A percentile compares a stretch with the other conserved stretches of the same genome.
These are phyloP conservation scores for Rhodinocichla rosea DNA, from an alignment of 2,113 vertebrate species.

Conservation along the genomic window DNA sequence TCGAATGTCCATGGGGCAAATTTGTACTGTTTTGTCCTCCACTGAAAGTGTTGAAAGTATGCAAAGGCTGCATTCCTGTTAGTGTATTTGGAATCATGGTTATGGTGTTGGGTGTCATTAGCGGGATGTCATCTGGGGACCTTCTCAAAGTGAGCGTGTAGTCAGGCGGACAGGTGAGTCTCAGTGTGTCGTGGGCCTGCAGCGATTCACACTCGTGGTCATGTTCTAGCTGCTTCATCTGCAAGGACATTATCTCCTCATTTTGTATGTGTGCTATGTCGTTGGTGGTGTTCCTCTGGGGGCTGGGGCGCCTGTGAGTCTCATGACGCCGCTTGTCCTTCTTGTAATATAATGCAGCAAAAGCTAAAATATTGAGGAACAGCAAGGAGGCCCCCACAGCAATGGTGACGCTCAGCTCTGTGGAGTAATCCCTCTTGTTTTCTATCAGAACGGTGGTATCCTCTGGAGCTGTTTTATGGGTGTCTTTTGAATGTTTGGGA, in stretches of 20 bases:
- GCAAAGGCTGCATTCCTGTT: constrained; percentile 89
- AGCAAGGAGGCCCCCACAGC: constrained; percentile 92
- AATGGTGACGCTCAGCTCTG: constrained; percentile 93
- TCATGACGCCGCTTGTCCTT: constrained; percentile 93
- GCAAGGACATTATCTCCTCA: constrained; percentile 91
- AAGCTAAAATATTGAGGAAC: constrained; percentile 95
- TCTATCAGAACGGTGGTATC: constrained; percentile 90
- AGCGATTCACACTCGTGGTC: constrained; percentile 87
- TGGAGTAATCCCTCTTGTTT: constrained; percentile 91
- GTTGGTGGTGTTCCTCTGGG: constrained; percentile 82
- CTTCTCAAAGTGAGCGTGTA: constrained; percentile 92
- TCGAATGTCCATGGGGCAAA: constrained; percentile 92
- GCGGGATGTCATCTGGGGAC: constrained; percentile 90
- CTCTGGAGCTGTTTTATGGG: constrained; percentile 79
- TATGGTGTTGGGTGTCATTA: constrained; percentile 93
- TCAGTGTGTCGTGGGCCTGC: constrained; percentile 84
- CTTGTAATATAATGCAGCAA: constrained; percentile 94
- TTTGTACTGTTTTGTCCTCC: constrained; percentile 94
- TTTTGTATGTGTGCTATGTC: constrained; percentile 89
- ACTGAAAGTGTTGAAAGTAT: constrained; percentile 92
- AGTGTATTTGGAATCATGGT: constrained; percentile 94
- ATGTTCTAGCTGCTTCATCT: constrained; percentile 93
- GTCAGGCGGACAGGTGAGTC: constrained; percentile 89
- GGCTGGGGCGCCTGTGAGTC: constrained; percentile 86
- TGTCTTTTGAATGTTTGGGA: constrained; percentile 86